Base-by-base conservation (phyloP, 2,113 vertebrate species). In the Cyphomyrus discorhynchus region DNA sequence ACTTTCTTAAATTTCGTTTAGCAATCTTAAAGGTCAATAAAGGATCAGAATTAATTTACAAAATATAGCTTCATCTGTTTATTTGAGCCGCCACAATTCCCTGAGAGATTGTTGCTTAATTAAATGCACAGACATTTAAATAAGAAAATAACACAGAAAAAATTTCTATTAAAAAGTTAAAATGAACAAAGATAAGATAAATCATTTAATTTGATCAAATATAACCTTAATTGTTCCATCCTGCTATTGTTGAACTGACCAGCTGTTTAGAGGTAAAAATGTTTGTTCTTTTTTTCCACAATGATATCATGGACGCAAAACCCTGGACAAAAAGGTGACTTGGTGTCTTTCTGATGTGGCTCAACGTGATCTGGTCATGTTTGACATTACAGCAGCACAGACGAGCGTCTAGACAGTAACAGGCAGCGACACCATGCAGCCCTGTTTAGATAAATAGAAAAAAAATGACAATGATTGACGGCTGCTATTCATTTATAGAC, bases 401-500 rank as follows among this genome's bases (percentile, higher is more conserved):
- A 94, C 95, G 96, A 95, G 95, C 95, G 94, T 94, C 96, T 97
- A 97, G 98, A 98, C 97, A 97, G 95, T 98, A 98, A 98, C 97
- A 94, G 96, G 96, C 97, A 97, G 96, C 98, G 97, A 98, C 98
- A 98, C 95, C 96, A 96, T 96, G 97, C 97, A 97, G 96, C 97
- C 96, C 96, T 96, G 95, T 97, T 97, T 97, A 95, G 95, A 95
- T 96, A 96, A 96, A 96, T 95, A 24, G 74, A 95, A 96, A 96
- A 96, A 96, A 96, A 94, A 96, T 98, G 97, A 98, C 97, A 97
- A 97, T 98, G 98, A 99, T 96, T 98, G 97, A 98, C 97, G 97
- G 97, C 96, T 96, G 97, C 96, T 98, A 96, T 96, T 97, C 97
- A 96, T 97, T 97, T 97, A 97, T 94, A 96, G 96, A 97, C 96